Evolutionary conservation across 2,888 invertebrate genomes (phyloP), one percentile per base, ranked within the genome.

Genomic region (Ochlodes sylvanus): DNA sequence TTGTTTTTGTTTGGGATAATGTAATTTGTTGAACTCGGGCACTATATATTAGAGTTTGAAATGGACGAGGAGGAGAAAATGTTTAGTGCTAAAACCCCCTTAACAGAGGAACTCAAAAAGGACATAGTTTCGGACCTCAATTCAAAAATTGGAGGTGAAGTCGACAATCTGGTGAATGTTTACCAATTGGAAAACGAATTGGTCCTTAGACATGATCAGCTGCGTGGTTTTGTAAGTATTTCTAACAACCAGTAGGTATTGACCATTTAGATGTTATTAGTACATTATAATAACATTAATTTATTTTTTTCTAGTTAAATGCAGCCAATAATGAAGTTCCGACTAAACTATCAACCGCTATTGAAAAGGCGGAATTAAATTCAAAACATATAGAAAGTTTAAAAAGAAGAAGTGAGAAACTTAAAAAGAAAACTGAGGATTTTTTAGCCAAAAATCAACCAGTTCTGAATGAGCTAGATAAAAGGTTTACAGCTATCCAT

Each of bases 311-410:
- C 27, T 79, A 97, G 96, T 82, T 97, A 38, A 94, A 95, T 72
- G 85, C 95, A 79, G 94, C 94, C 14, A 95, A 95, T 75, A 91
- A 92, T 73, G 94, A 95, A 76, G 95, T 95, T n/a, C 94, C 95
- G 2, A 94, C 95, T 15, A 95, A 94, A 79, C 89, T 96, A 52
- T 94, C 95, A 75, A 87, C 94, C n/a, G 94, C 95, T 0, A 87
- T 96, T n/a, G 89, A 94, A 71, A 94, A 94, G 74, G 95, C 96
- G 10, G 95, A 95, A 77, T 85, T 90, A 50, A 94, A 94, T 77
- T 85, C 88, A 65, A 94, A 82, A 80, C 94, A 85, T 86, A 94
- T 89, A 68, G 89, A 86, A 71, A 87, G 81, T 50, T 85, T 94
- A 2, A 87, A 93, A 75, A 81, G 83, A 19, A 93, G 94, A 77